phyloP scores from a whole-genome alignment of 2,888 invertebrate species.

The Gymnocheta viridis region DNA sequence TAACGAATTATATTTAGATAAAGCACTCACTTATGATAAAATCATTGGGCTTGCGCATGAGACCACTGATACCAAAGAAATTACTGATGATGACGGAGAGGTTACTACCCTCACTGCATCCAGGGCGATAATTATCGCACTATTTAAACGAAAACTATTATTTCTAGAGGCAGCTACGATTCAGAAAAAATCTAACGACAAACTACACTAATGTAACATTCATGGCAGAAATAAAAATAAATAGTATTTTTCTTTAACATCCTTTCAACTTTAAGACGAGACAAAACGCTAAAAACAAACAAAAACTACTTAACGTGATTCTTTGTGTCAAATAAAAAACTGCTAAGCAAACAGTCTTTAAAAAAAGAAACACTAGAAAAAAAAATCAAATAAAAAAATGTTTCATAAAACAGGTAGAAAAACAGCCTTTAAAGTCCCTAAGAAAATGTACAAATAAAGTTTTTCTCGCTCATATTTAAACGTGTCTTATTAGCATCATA shows the following conservation, averaged over 20 bases:
- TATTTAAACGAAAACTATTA: not conserved
- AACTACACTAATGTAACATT: not conserved
- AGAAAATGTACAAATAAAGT: slow-evolving; percentile 37
- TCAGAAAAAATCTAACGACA: not conserved
- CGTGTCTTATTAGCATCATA: slow-evolving; percentile 77
- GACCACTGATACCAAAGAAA: too few relatives aligned
- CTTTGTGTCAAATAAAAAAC: slow-evolving; percentile 49
- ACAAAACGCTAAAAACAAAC: slow-evolving; percentile 50
- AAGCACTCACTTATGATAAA: too few relatives aligned
- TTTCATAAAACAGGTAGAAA: slow-evolving; percentile 29
- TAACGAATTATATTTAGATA: too few relatives aligned
- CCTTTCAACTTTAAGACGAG: slow-evolving; percentile 39
- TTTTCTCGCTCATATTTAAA: slow-evolving; percentile 12
- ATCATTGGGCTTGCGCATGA: too few relatives aligned
- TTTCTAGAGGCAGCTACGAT: not conserved
- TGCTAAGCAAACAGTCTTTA: slow-evolving; percentile 56
- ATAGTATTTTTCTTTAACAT: not conserved
- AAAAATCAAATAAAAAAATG: slow-evolving; percentile 28
- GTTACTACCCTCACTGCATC: too few relatives aligned
- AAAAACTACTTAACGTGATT: slow-evolving; percentile 53
- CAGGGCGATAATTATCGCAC: too few relatives aligned
- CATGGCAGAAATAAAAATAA: not conserved
- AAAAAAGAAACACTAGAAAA: not conserved
- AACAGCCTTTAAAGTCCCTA: slow-evolving; percentile 16
- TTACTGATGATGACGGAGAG: too few relatives aligned